Evolutionary conservation across 2,113 vertebrate species (phyloP).

Genomic region (Narcine bancroftii): DNA sequence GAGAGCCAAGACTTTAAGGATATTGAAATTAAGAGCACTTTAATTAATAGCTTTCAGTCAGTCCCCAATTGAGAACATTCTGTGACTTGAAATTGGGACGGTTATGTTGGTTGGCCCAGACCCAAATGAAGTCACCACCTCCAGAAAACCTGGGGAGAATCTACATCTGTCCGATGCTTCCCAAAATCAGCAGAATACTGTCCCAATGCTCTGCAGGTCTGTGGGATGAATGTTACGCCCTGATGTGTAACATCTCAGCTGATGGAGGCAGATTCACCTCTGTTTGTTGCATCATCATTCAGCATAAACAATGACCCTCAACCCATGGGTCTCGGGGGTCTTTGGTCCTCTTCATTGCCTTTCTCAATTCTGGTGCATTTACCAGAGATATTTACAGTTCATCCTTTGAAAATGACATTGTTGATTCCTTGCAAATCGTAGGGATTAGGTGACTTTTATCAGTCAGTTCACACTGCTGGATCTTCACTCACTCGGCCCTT

Average conservation of each 20-base stretch:
- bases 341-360: no score
- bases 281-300: no score
- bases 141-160: no score
- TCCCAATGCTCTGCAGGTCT: no score
- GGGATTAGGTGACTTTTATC: background rate
- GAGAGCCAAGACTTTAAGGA: background rate
- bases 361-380: background rate
- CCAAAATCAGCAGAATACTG: no score
- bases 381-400: background rate
- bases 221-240: no score
- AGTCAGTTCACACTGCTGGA: background rate
- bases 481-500: no score
- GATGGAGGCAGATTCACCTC: no score
- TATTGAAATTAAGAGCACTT: background rate
- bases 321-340: no score
- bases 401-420: background rate
- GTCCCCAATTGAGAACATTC: background rate
- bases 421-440: background rate
- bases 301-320: no score
- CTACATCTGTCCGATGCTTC: no score
- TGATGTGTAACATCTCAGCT: background rate
- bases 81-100: background rate
- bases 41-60: background rate
- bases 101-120: background rate
- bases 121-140: no score